Evolutionary conservation across 2,797 vertebrate species (phyloP), one percentile per base, ranked within the genome.

Genomic region (Passerculus sandwichensis): DNA sequence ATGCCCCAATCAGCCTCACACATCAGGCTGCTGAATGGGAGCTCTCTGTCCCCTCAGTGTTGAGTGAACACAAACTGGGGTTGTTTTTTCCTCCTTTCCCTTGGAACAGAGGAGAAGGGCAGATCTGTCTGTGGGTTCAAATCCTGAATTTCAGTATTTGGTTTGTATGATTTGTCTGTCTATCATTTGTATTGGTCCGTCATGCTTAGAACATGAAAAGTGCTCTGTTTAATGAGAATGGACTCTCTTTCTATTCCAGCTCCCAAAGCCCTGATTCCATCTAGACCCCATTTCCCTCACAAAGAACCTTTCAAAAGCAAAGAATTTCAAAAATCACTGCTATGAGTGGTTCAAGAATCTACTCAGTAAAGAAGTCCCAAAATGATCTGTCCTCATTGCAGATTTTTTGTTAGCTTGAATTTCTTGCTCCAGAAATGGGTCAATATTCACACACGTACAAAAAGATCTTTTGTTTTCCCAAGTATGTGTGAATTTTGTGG

Each of bases 271-370:
- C 32, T 40, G 56, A 15, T 40, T 84, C 85, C 91, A 76, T 88
- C 85, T 89, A 44, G 92, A 54, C 83, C 74, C 71, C 47, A 20
- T 47, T 91, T 74, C 50, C 44, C 47, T 91, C 94, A 97, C 96
- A 97, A 97, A 94, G 94, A 95, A 91, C 83, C 77, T 94, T 97
- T 97, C 71, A 96, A 96, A 94, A 79, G 91, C 74, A 90, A 96
- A 93, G 95, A 93, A 97, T 97, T 94, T 67, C 13, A 96, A 95
- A 94, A 89, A 96, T 96, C 73, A 16, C 62, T 45, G 89, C 91
- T 94, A 93, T 96, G 96, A 96, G 25, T 4, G 48, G 56, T 20
- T 42, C 18, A 8, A 89, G 65, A 91, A 85, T 54, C 88, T 76
- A 21, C 86, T 57, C 4, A 89, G 84, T 75, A 72, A 92, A 62